Evolutionary conservation across 2,888 invertebrate species (phyloP).

Genomic region (Andricus curvator): DNA sequence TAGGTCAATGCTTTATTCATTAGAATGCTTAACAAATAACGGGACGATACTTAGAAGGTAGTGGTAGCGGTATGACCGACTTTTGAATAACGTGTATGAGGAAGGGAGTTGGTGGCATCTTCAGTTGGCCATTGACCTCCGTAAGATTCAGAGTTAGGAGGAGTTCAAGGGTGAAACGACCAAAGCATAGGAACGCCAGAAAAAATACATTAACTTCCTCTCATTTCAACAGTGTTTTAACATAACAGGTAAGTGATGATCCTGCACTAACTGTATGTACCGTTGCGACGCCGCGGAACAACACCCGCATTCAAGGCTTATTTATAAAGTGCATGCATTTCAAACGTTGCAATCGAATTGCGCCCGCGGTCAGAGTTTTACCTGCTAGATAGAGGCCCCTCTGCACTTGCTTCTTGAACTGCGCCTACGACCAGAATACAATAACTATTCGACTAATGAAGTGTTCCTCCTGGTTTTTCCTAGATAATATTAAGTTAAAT

Average conservation of each 20-base stretch:
- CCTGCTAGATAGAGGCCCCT: no score
- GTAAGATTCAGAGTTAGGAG: conserved; percentile 76
- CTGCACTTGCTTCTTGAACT: no score
- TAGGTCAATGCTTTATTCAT: conserved; percentile 50
- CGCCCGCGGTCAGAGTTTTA: no score
- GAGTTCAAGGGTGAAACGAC: conserved; percentile 69
- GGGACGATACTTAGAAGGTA: conserved; percentile 60
- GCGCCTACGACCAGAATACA: no score
- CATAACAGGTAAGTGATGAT: conserved; percentile 53
- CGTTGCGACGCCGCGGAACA: no score
- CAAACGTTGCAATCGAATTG: no score
- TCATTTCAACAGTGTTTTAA: conserved; percentile 46
- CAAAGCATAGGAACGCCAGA: conserved; percentile 26
- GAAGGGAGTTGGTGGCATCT: conserved; percentile 74
- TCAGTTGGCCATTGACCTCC: conserved; percentile 77
- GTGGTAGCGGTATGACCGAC: conserved; percentile 74
- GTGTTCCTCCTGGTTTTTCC: no score
- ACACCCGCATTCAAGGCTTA: no score
- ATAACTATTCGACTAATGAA: no score
- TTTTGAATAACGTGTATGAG: conserved; percentile 72
- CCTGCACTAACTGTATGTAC: not conserved
- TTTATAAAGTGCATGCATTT: no score
- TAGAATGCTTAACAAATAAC: conserved; percentile 74
- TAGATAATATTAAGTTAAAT: no score
- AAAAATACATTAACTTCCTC: conserved; percentile 6